Evolutionary conservation across 2,888 invertebrate genomes (phyloP).

Genomic region (Embidobia sp.): DNA sequence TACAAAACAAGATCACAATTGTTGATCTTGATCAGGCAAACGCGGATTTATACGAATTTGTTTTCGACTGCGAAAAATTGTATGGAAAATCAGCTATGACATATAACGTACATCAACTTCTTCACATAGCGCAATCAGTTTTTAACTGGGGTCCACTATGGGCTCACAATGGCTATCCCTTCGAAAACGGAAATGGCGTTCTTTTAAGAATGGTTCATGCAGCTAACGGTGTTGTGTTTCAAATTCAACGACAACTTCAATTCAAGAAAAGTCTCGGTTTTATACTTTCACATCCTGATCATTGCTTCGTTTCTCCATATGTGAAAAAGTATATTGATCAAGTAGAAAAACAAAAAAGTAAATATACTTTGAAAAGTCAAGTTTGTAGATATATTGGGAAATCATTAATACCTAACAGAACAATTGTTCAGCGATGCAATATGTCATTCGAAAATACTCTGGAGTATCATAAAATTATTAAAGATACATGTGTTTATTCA

Average conservation of each 20-base stretch:
- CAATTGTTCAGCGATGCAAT: not conserved
- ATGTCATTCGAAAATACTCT: not conserved
- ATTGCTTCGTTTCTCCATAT: not conserved
- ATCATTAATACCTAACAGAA: not conserved
- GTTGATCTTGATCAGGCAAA: conserved; percentile 18
- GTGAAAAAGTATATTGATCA: conserved; percentile 2
- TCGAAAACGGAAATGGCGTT: conserved; percentile 6
- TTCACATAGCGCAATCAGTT: conserved; percentile 38
- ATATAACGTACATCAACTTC: conserved; percentile 43
- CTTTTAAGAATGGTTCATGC: conserved; percentile 18
- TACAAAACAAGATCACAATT: conserved; percentile 14
- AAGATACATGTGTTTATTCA: conserved; percentile 3
- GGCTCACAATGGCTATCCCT: conserved; percentile 33
- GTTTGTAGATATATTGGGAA: conserved; percentile 11
- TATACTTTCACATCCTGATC: not conserved
- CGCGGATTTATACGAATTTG: conserved; percentile 10
- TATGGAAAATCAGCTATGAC: conserved; percentile 40
- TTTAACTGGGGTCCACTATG: conserved; percentile 41
- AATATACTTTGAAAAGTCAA: not conserved
- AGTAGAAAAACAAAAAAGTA: not conserved
- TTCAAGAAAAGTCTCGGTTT: conserved; percentile 5
- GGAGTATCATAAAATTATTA: conserved; percentile 1
- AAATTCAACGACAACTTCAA: conserved; percentile 27
- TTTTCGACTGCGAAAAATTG: conserved; percentile 11
- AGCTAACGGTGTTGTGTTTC: conserved; percentile 17